Evolutionary conservation across 2,797 vertebrate species (phyloP).

Genomic region (Lagorchestes hirsutus): DNA sequence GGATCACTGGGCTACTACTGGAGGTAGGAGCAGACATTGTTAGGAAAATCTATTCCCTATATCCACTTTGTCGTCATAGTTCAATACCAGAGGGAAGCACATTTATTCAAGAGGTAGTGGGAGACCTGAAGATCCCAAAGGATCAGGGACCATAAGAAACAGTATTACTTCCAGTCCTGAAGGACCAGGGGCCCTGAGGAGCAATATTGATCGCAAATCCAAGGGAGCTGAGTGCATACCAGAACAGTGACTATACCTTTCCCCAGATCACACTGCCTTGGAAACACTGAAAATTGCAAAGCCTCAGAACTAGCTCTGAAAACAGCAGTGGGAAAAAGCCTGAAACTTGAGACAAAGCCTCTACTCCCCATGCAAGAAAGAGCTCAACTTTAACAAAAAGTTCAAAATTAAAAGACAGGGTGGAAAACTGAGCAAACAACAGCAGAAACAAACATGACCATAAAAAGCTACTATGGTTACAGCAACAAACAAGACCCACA

Average conservation of each 20-base stretch:
- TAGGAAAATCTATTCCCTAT: too few relatives aligned
- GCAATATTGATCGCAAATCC: too few relatives aligned
- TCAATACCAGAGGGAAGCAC: too few relatives aligned
- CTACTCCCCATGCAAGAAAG: neutral
- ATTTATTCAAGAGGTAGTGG: too few relatives aligned
- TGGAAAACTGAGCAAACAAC: neutral
- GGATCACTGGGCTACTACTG: too few relatives aligned
- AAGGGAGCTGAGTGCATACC: neutral
- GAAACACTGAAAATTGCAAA: neutral
- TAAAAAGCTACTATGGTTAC: neutral
- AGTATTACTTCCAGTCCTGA: too few relatives aligned
- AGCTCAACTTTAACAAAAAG: neutral
- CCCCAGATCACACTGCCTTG: neutral
- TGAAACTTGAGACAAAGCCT: neutral
- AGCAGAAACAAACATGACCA: neutral
- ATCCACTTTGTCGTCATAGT: too few relatives aligned
- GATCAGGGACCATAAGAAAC: too few relatives aligned
- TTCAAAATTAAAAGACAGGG: neutral
- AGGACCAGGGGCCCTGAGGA: too few relatives aligned
- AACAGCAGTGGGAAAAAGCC: too few relatives aligned
- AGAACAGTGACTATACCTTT: neutral
- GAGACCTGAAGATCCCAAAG: too few relatives aligned
- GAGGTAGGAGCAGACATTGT: too few relatives aligned
- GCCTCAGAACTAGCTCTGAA: neutral
- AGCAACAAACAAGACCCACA: neutral